Base-by-base conservation (phyloP, 2,797 vertebrate species). In the Crenuchus spilurus region DNA sequence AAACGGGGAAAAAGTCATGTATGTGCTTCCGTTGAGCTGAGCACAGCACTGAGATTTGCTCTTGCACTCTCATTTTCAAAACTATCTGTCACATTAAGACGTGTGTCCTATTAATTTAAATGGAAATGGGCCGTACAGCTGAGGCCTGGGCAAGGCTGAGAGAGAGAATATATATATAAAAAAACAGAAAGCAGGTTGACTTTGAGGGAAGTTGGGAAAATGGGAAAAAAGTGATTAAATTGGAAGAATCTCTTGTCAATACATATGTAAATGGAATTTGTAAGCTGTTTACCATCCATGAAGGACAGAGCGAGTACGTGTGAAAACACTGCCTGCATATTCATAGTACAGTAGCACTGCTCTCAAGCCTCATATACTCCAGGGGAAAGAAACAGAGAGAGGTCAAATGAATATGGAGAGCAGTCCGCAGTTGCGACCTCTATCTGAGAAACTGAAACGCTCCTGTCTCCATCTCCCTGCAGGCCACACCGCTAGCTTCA, bases 41-140 rank as follows among this genome's bases (percentile, higher is more conserved):
- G 58, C 65, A 71, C 48, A 61, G 52, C 14, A 46, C 67, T 60
- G 69, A 72, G 69, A 72, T 79, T 80, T 80, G 68, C 66, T 79
- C 18, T 33, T 24, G 72, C 49, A 42, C 11, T 44, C 63, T 61
- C 73, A 58, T 84, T 82, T 74, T 78, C 69, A 76, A 74, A 80
- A 66, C 72, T 63, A 76, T 57, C 66, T 65, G 69, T 79, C 72
- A 81, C 72, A 84, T 79, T 77, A 83, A 75, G 33, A 81, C n/a
- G 30, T 71, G 70, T 63, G 64, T 83, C 71, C 63, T 70, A 46
- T 81, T 75, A 70, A 84, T 79, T 78, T 78, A 82, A 82, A 81
- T 82, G 78, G 76, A 75, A 81, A 79, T 84, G 26, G 69, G 64
- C 14, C 46, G 9, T 49, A 55, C 42, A 31, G 68, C 28, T 22